phyloP scores from a whole-genome alignment of 2,113 vertebrate genomes.

The Hipposideros armiger region DNA sequence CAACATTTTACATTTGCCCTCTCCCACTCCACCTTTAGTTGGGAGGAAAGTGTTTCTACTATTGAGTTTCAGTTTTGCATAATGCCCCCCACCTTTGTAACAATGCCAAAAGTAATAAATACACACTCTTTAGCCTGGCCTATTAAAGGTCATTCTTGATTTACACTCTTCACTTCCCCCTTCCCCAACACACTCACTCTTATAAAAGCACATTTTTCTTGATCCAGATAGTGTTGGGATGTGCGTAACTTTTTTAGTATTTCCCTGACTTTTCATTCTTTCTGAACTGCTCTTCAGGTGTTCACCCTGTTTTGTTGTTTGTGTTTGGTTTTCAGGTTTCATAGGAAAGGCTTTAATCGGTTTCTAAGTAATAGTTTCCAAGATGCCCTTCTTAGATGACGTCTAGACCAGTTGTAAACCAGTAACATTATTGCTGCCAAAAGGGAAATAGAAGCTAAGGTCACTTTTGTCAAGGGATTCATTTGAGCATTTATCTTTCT shows the following conservation, averaged over 20 bases:
- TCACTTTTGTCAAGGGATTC: slow-evolving; percentile 80
- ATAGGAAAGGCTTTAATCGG: slow-evolving; percentile 80
- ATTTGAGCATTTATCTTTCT: slow-evolving; percentile 68
- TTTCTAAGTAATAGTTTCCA: slow-evolving; percentile 79
- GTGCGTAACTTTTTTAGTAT: background rate
- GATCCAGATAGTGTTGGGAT: background rate
- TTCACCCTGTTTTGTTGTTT: slow-evolving; percentile 80
- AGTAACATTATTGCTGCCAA: slow-evolving; percentile 80
- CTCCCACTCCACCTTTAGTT: background rate
- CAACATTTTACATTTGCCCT: background rate
- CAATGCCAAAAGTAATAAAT: background rate
- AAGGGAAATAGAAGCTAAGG: slow-evolving; percentile 77
- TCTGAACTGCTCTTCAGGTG: slow-evolving; percentile 63
- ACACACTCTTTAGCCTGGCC: background rate
- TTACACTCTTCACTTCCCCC: background rate
- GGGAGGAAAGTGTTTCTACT: background rate
- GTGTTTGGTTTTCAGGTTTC: slow-evolving; percentile 83
- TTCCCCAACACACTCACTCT: background rate
- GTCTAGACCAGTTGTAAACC: slow-evolving; percentile 83
- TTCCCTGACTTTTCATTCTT: slow-evolving; percentile 15
- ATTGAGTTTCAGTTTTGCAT: background rate
- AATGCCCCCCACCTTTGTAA: background rate
- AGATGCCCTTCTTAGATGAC: slow-evolving; percentile 83
- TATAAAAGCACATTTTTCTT: background rate
- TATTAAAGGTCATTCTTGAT: background rate